These are phyloP conservation scores for Chromoteleia sp. DNA, from an alignment of 2,888 invertebrate genomes.

Conservation along the genomic window DNA sequence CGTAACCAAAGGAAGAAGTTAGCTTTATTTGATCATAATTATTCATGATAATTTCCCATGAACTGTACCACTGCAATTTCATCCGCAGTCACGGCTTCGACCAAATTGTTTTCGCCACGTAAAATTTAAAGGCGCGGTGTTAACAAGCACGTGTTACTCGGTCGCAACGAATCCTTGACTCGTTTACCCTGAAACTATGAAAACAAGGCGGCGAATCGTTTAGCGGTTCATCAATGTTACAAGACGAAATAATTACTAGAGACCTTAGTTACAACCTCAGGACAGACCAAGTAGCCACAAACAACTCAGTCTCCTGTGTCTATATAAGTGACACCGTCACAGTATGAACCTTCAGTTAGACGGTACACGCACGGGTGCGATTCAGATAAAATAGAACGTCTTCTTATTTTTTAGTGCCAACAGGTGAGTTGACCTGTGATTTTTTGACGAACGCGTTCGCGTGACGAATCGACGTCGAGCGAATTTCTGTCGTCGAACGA, in stretches of 20 bases:
- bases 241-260: constrained; percentile 42
- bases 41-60: too few species aligned
- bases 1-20: too few species aligned
- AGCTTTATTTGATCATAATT: too few species aligned
- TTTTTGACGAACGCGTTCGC: constrained; percentile 29
- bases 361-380: constrained; percentile 53
- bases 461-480: constrained; percentile 20
- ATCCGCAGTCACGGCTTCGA: too few species aligned
- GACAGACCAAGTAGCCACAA: constrained; percentile 40
- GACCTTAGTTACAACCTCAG: constrained; percentile 55
- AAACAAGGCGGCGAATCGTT: not conserved
- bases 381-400: constrained; percentile 46
- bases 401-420: constrained; percentile 26
- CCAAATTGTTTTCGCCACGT: not conserved
- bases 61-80: too few species aligned
- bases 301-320: constrained; percentile 58
- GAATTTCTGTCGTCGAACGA: constrained; percentile 2
- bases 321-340: constrained; percentile 80
- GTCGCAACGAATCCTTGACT: not conserved
- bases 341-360: constrained; percentile 79
- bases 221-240: constrained; percentile 8
- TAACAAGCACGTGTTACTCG: not conserved
- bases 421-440: constrained; percentile 36
- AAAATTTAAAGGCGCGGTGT: not conserved
- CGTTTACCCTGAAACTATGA: not conserved